These are phyloP conservation scores for Luidia sarsii DNA, from an alignment of 53 echinoderm and acorn worm species.

Conservation along the genomic window DNA sequence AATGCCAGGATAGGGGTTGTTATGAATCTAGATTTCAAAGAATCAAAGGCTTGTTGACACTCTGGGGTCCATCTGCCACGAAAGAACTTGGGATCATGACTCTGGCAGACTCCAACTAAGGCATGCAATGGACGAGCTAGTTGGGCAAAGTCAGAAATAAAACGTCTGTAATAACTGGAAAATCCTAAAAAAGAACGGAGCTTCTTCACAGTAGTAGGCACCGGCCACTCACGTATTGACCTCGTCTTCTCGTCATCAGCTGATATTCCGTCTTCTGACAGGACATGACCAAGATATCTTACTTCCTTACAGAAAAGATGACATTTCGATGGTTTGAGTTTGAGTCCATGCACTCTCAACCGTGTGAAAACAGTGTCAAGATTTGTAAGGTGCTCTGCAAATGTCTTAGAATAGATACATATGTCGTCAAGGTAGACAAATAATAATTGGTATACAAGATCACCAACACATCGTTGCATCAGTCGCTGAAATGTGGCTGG, in stretches of 20 bases:
- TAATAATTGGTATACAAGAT: too few relatives aligned
- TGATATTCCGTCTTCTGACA: too few relatives aligned
- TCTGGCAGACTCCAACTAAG: neutral
- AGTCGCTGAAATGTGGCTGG: too few relatives aligned
- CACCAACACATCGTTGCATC: too few relatives aligned
- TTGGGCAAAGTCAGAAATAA: constrained; percentile 23
- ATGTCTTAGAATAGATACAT: too few relatives aligned
- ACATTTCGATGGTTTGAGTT: neutral
- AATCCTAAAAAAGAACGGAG: constrained; percentile 28
- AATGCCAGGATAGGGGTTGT: constrained; percentile 49
- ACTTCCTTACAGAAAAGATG: neutral
- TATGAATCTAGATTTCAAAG: constrained; percentile 13
- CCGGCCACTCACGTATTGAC: neutral
- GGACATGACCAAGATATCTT: constrained; percentile 1
- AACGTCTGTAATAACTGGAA: constrained; percentile 28
- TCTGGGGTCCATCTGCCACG: too few relatives aligned
- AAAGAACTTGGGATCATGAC: neutral
- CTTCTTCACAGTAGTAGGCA: constrained; percentile 5
- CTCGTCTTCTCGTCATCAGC: constrained; percentile 12
- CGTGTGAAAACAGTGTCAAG: too few relatives aligned
- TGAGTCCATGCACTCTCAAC: too few relatives aligned
- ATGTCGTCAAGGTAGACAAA: too few relatives aligned
- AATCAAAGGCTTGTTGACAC: constrained; percentile 26
- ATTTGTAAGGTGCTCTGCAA: too few relatives aligned
- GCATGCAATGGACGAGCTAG: constrained; percentile 29